These are phyloP conservation scores for Benthosema pterotum DNA, from an alignment of 2,797 vertebrate genomes.

Conservation along the genomic window DNA sequence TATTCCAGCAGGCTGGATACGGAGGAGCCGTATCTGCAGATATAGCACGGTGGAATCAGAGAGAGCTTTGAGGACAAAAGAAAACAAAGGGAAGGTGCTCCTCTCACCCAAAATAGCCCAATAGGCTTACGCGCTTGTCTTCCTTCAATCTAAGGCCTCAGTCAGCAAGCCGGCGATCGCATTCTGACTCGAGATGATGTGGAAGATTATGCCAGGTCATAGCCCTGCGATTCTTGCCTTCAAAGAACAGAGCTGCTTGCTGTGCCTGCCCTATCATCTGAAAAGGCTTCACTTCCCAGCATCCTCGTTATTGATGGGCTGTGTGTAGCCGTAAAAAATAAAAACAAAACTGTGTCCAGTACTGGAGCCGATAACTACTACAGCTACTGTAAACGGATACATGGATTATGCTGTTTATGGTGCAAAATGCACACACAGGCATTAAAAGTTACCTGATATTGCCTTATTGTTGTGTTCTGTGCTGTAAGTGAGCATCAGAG, in stretches of 20 bases:
- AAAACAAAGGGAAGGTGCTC: constrained; percentile 31
- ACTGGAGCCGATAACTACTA: constrained; percentile 2
- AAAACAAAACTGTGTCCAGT: constrained; percentile 14
- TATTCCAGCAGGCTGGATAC: constrained; percentile 56
- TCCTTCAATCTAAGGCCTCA: constrained; percentile 69
- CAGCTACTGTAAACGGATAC: too few relatives aligned
- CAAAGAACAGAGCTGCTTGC: constrained; percentile 36
- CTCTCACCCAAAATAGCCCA: constrained; percentile 50
- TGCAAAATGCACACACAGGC: background rate
- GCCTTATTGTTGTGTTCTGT: background rate
- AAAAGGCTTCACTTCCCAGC: constrained; percentile 32
- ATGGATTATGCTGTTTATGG: background rate
- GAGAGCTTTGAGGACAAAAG: constrained; percentile 29
- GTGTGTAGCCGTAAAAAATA: constrained; percentile 18
- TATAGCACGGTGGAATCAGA: constrained; percentile 65
- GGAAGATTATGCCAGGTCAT: constrained; percentile 58
- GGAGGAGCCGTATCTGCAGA: constrained; percentile 68
- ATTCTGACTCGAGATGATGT: constrained; percentile 46
- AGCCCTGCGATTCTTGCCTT: constrained; percentile 39
- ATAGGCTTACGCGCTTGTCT: constrained; percentile 43
- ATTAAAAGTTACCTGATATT: constrained; percentile 10
- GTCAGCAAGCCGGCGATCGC: constrained; percentile 20
- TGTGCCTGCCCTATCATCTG: constrained; percentile 36
- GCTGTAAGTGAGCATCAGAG: constrained; percentile 17
- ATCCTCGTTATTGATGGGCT: constrained; percentile 26